Base-by-base conservation (phyloP, 1,140 invertebrate species). In the Theocolax elegans region DNA sequence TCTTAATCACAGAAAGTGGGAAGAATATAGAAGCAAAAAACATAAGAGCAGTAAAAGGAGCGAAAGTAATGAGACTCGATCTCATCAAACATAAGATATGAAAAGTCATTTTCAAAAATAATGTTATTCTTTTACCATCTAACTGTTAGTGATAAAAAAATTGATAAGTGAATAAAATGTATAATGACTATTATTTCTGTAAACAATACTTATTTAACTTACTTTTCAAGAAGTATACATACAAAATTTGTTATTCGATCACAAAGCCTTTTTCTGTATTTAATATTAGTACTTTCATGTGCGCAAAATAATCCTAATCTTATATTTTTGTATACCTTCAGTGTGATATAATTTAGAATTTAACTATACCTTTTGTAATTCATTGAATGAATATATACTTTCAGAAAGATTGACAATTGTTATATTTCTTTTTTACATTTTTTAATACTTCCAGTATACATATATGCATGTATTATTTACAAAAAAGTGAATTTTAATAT, bases 1-100 rank as follows among this genome's bases (percentile, higher is more conserved):
- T 0, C 84, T 98, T 0, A 95, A 97, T 80, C 97, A 99, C 82
- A 91, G 91, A 75, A 91, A 95, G 75, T 99, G 97, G 97, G 94
- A 97, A 77, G 92, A 91, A 80, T 95, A 92, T 72, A 91, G 82
- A 81, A 77, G 72, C 73, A 86, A 78, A 76, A 82, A 76, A 77
- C 83, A 49, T 17, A 71, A 66, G 42, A 71, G 35, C 2, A 65
- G 17, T 17, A 71, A 60, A 71, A 19, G 62, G 66, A 65, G 42
- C 44, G 69, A 71, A 51, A 71, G 25, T 59, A 35, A 65, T 38
- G 62, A 71, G 2, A 8, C 69, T 42, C 60, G n/a, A 21, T 21
- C 49, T 48, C 40, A 59, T 49, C 49, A 65, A 27, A 23, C 53
- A 71, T 71, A 71, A 71, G 25, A 54, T 44, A 54, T 25, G 60